Evolutionary conservation across 2,888 invertebrate genomes (phyloP).

Genomic region (Brachypalpus laphriformis): DNA sequence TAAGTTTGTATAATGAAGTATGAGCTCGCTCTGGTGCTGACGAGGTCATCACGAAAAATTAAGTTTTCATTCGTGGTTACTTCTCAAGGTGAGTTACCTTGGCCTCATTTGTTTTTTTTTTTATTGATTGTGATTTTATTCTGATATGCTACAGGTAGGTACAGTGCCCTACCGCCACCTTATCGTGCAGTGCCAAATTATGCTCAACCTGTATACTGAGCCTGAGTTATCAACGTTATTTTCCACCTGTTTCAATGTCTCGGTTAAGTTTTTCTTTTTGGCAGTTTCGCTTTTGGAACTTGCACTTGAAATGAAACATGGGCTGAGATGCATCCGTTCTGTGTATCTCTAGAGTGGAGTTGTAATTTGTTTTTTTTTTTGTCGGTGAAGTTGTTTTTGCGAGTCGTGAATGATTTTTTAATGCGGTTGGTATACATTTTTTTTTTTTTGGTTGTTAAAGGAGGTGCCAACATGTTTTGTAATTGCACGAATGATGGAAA

Average conservation of each 20-base stretch:
- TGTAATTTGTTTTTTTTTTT: conserved; percentile 3
- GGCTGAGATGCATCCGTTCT: conserved; percentile 10
- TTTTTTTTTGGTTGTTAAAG: background rate
- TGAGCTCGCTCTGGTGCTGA: conserved; percentile 54
- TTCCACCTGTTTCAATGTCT: conserved; percentile 71
- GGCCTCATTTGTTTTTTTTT: conserved; percentile 57
- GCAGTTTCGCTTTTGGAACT: conserved; percentile 21
- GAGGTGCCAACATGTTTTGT: background rate
- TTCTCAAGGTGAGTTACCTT: conserved; percentile 69
- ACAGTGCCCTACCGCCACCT: conserved; percentile 3
- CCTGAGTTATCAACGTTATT: conserved; percentile 37
- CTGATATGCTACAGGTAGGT: conserved; percentile 33
- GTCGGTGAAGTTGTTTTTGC: background rate
- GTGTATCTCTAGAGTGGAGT: background rate
- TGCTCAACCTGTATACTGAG: conserved; percentile 37
- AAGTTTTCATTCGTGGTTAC: conserved; percentile 69
- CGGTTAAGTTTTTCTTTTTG: conserved; percentile 42
- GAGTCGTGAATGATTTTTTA: background rate
- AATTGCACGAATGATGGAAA: background rate
- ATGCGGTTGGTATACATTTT: background rate
- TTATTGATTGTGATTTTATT: conserved; percentile 44
- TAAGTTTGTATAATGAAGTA: conserved; percentile 66
- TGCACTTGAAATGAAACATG: conserved; percentile 50
- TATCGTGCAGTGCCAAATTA: conserved; percentile 2
- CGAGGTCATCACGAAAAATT: conserved; percentile 71